Base-by-base conservation (phyloP, 2,888 invertebrate genomes). In the Pachymerium ferrugineum region DNA sequence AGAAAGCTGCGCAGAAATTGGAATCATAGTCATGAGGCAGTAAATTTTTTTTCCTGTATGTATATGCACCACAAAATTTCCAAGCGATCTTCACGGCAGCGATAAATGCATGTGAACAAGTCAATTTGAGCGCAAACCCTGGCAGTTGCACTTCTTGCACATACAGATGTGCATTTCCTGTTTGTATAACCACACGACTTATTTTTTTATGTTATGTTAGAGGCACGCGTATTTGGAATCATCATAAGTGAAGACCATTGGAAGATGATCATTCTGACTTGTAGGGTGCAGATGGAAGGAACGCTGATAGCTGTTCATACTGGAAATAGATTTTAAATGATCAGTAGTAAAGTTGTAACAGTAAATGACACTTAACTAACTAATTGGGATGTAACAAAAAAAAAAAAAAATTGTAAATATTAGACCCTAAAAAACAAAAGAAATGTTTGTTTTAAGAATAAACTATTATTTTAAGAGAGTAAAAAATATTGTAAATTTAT, bases 211-310 rank as follows among this genome's bases (percentile, higher is more conserved):
- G 19, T 54, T 54, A 54, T 54, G 22, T 54, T 54, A 54, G 47
- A 54, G 47, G 47, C 47, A 54, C 47, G 47, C 47, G 47, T 54
- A 54, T 54, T 54, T 54, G 47, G 47, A 54, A 54, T 54, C 47
- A 19, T 54, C 47, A 22, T 54, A 54, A 54, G 47, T 54, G 47
- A 54, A 54, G 47, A 54, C 47, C 47, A 54, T 54, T 54, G 47
- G 47, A 54, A 54, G 47, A 54, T 54, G 47, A 54, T 54, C 47
- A 54, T 54, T 54, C 19, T n/a, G 47, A 54, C 47, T 54, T 54
- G 47, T 22, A 54, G 47, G 47, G 47, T 54, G 47, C 47, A 54
- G 47, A 54, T 54, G 47, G 47, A 54, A 54, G 47, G 47, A 47
- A 54, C 47, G 47, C 47, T 54, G 47, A 54, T 54, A 54, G 22